Conservation (phyloP, 2,113 vertebrate species). For the Helogale parvula region DNA sequence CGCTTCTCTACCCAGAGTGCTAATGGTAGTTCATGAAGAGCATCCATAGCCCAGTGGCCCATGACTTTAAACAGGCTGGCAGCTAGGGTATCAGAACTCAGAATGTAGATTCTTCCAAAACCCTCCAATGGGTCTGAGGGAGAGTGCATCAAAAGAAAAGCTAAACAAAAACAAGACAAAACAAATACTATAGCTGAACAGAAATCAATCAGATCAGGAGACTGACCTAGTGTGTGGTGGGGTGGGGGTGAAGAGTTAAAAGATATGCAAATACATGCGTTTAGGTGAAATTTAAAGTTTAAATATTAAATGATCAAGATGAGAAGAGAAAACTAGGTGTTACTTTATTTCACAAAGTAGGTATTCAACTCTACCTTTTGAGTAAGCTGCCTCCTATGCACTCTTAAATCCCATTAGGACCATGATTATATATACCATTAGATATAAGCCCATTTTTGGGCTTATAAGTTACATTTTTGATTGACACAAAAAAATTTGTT, state of each 20-base stretch:
- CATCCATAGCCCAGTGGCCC: background rate
- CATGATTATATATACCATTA: background rate
- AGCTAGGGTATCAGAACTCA: background rate
- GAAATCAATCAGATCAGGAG: background rate
- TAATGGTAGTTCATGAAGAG: background rate
- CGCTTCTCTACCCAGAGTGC: background rate
- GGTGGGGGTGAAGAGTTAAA: background rate
- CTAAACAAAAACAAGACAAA: background rate
- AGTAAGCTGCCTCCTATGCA: background rate
- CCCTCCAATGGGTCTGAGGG: background rate
- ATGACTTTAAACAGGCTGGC: background rate
- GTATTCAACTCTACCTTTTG: background rate
- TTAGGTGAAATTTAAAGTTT: background rate
- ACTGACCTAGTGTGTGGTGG: background rate
- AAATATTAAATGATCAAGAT: constrained; percentile 4
- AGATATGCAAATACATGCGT: background rate
- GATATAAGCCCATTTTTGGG: constrained; percentile 14
- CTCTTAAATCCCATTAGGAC: background rate
- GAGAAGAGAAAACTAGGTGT: background rate
- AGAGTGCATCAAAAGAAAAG: background rate
- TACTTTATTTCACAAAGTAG: background rate
- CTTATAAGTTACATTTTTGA: background rate
- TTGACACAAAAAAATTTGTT: background rate
- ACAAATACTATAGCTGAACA: background rate
- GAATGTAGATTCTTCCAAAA: background rate